These are phyloP conservation scores for Acanthornis magna DNA, from an alignment of 2,797 vertebrate genomes.

Conservation along the genomic window DNA sequence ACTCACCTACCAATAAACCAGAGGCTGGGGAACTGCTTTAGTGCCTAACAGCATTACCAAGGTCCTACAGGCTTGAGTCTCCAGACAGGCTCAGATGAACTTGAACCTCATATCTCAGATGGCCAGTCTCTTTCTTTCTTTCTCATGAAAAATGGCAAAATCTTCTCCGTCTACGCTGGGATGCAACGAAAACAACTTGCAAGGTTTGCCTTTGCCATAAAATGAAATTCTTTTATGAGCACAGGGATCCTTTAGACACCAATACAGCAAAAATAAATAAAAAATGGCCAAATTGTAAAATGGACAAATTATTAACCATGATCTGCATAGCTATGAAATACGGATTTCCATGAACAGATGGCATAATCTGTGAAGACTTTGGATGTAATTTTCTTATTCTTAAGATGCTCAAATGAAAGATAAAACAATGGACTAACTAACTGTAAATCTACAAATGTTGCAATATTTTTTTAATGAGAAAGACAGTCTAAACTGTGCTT, in stretches of 20 bases:
- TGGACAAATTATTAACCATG: background rate
- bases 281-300: background rate
- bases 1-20: background rate
- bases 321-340: background rate
- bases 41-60: background rate
- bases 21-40: background rate
- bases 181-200: background rate
- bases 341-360: background rate
- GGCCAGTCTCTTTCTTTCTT: background rate
- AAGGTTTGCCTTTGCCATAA: background rate
- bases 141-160: background rate
- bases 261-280: background rate
- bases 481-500: background rate
- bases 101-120: background rate
- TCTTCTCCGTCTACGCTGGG: background rate
- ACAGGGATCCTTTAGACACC: background rate
- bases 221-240: background rate
- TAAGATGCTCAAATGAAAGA: constrained; percentile 6
- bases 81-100: background rate
- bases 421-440: background rate
- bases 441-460: background rate
- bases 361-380: background rate
- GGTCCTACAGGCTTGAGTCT: background rate
- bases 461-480: constrained; percentile 18
- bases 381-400: background rate